Evolutionary conservation across 2,888 invertebrate genomes (phyloP), one percentile per base, ranked within the genome.

Genomic region (Norana najaformis): DNA sequence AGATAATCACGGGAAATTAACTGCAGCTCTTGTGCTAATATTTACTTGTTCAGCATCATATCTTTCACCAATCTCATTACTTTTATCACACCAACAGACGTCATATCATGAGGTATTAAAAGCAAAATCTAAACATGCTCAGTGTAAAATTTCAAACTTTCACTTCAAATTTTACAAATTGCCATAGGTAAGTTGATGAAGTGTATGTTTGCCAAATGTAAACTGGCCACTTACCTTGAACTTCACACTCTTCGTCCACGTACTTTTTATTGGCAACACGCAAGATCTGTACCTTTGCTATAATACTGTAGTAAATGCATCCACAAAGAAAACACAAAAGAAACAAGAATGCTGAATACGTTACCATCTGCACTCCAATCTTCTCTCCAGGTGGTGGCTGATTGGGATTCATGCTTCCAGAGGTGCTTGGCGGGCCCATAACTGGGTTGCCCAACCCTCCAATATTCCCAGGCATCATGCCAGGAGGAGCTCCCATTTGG

Each of bases 401-500:
- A 36, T 35, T 85, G 35, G 85, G 85, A 85, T 85, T 85, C 85
- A 85, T 85, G 18, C 85, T 35, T 35, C 85, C 37, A 20, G 85
- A 36, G 23, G 3, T 85, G 85, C 36, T 85, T 8, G 85, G 85
- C 34, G 85, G 85, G 35, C 37, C 37, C 85, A 85, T 85, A 11
- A 83, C 36, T 18, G 35, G 85, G 35, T 85, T 85, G 85, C 36
- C 85, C 85, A 85, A 23, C 36, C 36, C 36, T 36, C 30, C n/a
- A 18, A 85, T 85, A 8, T 85, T 85, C 20, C 85, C 85, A 8
- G 85, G 85, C 85, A 37, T 37, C 85, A 85, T 85, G 34, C 85
- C 85, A 85, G 85, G 85, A 20, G 85, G 85, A 85, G 37, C 85
- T 85, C 85, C 85, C 85, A 85, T 85, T 23, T 85, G 85, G 37